phyloP scores from a whole-genome alignment of 2,888 invertebrate genomes.

The Atethmia centrago region DNA sequence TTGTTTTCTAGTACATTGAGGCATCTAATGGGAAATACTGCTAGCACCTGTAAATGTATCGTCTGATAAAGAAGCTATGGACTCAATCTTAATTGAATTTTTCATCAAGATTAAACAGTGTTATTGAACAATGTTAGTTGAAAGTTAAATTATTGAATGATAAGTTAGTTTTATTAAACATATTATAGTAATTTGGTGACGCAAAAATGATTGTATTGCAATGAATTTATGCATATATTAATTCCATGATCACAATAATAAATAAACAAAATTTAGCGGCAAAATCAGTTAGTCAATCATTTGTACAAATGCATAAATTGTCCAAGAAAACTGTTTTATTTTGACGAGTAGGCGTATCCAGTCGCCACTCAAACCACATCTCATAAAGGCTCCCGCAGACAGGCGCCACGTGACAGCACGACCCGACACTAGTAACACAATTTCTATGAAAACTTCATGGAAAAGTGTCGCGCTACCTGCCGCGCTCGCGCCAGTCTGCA shows the following conservation, averaged over 20 bases:
- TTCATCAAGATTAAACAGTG: constrained; percentile 44
- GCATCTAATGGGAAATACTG: constrained; percentile 40
- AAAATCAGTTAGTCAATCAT: constrained; percentile 12
- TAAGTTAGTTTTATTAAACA: constrained; percentile 23
- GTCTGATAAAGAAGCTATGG: constrained; percentile 33
- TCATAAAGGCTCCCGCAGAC: too few relatives aligned
- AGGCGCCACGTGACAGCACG: too few relatives aligned
- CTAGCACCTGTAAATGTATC: constrained; percentile 53
- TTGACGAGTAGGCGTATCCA: constrained; percentile 33
- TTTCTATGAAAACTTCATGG: too few relatives aligned
- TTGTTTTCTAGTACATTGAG: constrained; percentile 36
- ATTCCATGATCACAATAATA: constrained; percentile 3
- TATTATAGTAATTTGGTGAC: constrained; percentile 11
- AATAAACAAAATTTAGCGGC: constrained; percentile 8
- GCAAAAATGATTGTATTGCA: neutral
- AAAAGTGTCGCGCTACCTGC: too few relatives aligned
- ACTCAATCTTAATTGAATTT: constrained; percentile 1
- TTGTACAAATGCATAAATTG: constrained; percentile 20
- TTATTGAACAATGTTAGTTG: constrained; percentile 38
- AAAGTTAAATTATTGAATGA: constrained; percentile 1
- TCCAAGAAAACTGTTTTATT: constrained; percentile 41
- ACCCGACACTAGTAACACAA: too few relatives aligned
- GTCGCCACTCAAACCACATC: constrained; percentile 9
- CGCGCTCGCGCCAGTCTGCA: too few relatives aligned
- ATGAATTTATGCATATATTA: neutral